phyloP scores from a whole-genome alignment of 2,113 vertebrate species.

The Phylloscopus whistleri region DNA sequence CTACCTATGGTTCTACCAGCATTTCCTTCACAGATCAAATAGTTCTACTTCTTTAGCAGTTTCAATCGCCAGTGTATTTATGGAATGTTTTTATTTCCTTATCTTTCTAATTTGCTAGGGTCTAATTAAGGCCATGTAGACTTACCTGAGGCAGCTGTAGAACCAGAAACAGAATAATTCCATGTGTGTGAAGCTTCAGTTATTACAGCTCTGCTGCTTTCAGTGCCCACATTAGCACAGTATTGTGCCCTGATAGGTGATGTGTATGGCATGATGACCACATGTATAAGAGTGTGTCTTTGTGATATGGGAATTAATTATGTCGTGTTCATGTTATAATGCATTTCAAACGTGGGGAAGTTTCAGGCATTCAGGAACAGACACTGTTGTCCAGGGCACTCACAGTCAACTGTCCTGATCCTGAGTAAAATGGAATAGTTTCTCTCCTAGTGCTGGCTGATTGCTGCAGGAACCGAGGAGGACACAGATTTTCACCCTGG shows the following conservation, averaged over 20 bases:
- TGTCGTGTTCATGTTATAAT: neutral
- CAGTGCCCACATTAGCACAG: neutral
- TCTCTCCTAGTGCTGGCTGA: neutral
- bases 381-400: neutral
- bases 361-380: neutral
- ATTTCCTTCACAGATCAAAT: neutral
- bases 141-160: neutral
- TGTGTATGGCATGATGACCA: rapidly evolving
- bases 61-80: neutral
- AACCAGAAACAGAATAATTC: neutral
- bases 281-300: neutral
- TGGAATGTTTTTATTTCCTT: neutral
- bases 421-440: neutral
- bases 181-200: neutral
- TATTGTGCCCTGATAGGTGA: neutral
- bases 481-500: neutral
- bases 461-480: neutral
- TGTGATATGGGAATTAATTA: neutral
- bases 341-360: rapidly evolving
- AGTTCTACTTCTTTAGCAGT: neutral
- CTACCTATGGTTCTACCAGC: neutral
- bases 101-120: neutral
- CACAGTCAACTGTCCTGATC: neutral
- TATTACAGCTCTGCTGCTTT: neutral
- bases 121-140: neutral